A percentile compares a stretch with the other conserved stretches of the same genome.
phyloP scores from a whole-genome alignment of 2,113 vertebrate genomes.

The Piaya cayana region DNA sequence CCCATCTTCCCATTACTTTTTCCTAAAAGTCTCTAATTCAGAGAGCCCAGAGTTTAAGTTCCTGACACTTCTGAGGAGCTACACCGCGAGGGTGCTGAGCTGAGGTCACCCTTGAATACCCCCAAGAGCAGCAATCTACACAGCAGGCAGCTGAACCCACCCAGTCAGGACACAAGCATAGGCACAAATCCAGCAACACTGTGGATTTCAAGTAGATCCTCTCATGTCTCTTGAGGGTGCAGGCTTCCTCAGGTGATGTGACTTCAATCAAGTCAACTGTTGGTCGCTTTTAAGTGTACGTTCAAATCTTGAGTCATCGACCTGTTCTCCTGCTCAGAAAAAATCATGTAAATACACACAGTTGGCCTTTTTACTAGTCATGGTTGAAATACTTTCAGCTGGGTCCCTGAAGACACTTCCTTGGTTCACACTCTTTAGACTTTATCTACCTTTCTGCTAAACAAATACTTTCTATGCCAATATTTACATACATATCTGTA shows the following conservation, averaged over 20 bases:
- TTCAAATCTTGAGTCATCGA: background rate
- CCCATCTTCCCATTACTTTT: background rate
- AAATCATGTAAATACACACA: accelerated
- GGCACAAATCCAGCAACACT: background rate
- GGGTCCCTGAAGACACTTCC: background rate
- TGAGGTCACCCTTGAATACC: background rate
- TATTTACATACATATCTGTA: accelerated
- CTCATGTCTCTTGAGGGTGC: background rate
- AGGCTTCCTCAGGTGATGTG: background rate
- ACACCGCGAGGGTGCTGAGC: background rate
- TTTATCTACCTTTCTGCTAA: background rate
- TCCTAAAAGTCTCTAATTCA: accelerated
- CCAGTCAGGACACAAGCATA: accelerated
- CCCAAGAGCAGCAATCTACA: accelerated
- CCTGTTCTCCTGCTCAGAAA: background rate
- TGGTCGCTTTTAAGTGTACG: background rate
- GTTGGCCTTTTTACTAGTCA: background rate
- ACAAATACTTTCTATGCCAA: background rate
- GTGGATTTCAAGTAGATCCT: background rate
- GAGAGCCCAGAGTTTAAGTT: background rate
- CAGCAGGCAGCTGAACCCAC: background rate
- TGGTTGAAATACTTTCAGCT: background rate
- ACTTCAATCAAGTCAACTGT: background rate
- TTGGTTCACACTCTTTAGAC: background rate
- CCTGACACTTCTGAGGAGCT: accelerated